These are phyloP conservation scores for Drosophila novamexicana DNA, from an alignment of 1,140 invertebrate genomes.

Conservation along the genomic window DNA sequence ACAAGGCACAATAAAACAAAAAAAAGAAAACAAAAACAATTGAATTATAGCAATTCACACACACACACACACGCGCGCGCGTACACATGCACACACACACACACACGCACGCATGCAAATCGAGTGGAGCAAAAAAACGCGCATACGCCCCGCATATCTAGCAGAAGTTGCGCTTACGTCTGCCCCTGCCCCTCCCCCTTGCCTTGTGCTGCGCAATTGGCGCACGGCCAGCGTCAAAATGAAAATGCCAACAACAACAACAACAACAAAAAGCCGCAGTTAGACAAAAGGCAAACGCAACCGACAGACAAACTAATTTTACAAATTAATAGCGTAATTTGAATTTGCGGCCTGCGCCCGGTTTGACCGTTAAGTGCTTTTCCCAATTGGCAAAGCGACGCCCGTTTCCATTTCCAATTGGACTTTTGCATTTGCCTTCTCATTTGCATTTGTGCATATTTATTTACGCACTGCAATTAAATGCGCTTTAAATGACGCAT, in stretches of 20 bases:
- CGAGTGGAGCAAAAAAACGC: conserved; percentile 41
- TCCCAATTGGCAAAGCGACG: conserved; percentile 20
- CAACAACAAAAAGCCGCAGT: conserved; percentile 53
- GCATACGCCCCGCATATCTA: conserved; percentile 48
- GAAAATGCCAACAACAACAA: conserved; percentile 36
- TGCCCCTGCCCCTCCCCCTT: conserved; percentile 26
- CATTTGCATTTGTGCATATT: conserved; percentile 15
- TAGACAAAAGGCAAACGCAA: conserved; percentile 63
- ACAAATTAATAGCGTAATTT: conserved; percentile 78
- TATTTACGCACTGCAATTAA: conserved; percentile 26
- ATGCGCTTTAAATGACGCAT: conserved; percentile 11
- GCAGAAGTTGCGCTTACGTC: conserved; percentile 39
- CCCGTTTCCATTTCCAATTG: conserved; percentile 25
- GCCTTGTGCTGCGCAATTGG: conserved; percentile 48
- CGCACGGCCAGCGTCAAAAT: conserved; percentile 64
- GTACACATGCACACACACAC: no score
- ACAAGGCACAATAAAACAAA: conserved; percentile 32
- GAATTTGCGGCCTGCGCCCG: conserved; percentile 48
- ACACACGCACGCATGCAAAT: conserved; percentile 31
- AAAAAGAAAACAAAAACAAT: conserved; percentile 39
- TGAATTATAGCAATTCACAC: conserved; percentile 37
- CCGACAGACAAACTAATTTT: conserved; percentile 60
- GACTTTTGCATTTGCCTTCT: not conserved
- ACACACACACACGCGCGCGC: not conserved
- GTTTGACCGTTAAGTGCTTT: conserved; percentile 29